Evolutionary conservation across 2,888 invertebrate species (phyloP), one percentile per base, ranked within the genome.

Genomic region (Drepana falcataria): DNA sequence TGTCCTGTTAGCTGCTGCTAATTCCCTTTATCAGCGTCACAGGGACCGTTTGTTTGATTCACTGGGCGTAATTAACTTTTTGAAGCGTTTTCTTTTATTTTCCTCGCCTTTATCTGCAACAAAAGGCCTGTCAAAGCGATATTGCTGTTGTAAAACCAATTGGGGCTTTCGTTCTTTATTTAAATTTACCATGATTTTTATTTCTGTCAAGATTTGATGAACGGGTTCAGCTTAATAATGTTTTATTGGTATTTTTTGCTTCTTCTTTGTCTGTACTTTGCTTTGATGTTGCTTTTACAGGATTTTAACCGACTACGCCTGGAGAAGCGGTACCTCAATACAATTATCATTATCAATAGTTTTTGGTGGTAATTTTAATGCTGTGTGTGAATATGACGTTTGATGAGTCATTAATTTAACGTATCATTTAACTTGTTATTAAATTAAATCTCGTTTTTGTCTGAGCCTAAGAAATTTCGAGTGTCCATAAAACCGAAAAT

Each of bases 71-170:
- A 75, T 77, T 75, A 75, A 67, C 71, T 74, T 75, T 62, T 67
- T 67, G 7, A 37, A 51, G 67, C 66, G 65, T 71, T 77, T 69
- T 68, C 66, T 67, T 53, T 55, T 48, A 69, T 69, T 64, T 71
- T 70, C 44, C 44, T 73, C 63, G 66, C 68, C 60, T 71, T 68
- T 69, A 69, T 73, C 73, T 74, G 72, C 78, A 77, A 79, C 76
- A 77, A 79, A 79, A 77, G 51, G 77, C 70, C 71, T 66, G 66
- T 69, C 61, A 57, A 44, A 56, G 59, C 78, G 79, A 79, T 79
- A 71, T 79, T 65, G 69, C 66, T 61, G 76, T 77, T 77, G 74
- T 73, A 77, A 73, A 77, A 75, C 75, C 79, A 78, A 79, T 78
- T 76, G 73, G 72, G 70, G 71, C 72, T 71, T 68, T 69, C 73